Evolutionary conservation across 2,113 vertebrate genomes (phyloP), one percentile per base, ranked within the genome.

Genomic region (Elachura formosa): DNA sequence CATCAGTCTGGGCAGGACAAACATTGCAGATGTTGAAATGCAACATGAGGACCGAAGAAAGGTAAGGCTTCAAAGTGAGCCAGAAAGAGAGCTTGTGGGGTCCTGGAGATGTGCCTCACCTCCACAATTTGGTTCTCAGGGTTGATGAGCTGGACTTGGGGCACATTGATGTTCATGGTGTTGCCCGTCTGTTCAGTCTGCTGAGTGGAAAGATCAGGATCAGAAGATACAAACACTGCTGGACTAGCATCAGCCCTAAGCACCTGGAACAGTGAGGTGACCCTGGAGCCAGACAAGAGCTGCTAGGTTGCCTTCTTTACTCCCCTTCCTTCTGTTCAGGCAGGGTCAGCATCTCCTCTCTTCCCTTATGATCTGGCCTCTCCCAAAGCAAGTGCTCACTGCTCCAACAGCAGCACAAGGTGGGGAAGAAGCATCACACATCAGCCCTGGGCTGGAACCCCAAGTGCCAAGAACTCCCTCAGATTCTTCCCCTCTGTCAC

Each of bases 91-190:
- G 45, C 11, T 14, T 10, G 59, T 23, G 63, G 66, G 51, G 14
- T 11, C n/a, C 8, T 1, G 9, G 3, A 40, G 36, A 10, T 26
- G 59, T 2, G 62, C 71, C 98, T 98, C 92, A 99, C 99, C 99
- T 99, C 99, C 80, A 99, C 99, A 15, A 99, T 99, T 58, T 99
- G 99, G 98, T 99, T 99, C 95, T 99, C 99, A 1, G 99, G 99
- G 97, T 99, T 99, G 98, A 99, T 99, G 85, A 99, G 99, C 97
- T 99, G 99, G 82, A 99, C 99, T 33, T 99, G 99, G 5, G 99
- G 99, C 68, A 99, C 99, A 0, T 97, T 99, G 97, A 99, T 98
- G 98, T 97, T 99, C 97, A 99, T 94, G 8, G 99, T 82, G 74
- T 98, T 98, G 88, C 98, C 98, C 21, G 98, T 96, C 93, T 98